These are phyloP conservation scores for Notiomystis cincta DNA, from an alignment of 2,113 vertebrate species.

Conservation along the genomic window DNA sequence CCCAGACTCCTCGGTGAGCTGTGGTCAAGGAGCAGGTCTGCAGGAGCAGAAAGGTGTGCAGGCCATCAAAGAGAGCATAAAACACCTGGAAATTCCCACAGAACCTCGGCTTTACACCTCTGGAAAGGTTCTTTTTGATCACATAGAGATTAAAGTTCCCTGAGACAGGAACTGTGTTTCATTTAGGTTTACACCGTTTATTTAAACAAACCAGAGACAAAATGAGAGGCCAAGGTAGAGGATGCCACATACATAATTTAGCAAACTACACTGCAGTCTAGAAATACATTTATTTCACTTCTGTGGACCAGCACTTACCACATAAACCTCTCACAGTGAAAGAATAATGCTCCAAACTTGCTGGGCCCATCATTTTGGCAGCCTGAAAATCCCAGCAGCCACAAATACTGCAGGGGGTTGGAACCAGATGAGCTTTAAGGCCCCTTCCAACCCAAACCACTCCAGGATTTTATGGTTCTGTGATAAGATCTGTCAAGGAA, in stretches of 20 bases:
- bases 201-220: neutral
- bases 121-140: neutral
- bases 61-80: accelerated
- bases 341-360: neutral
- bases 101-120: neutral
- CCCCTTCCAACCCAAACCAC: neutral
- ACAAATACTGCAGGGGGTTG: accelerated
- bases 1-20: neutral
- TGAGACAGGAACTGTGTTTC: neutral
- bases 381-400: neutral
- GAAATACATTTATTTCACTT: neutral
- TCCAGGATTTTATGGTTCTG: neutral
- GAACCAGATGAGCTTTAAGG: neutral
- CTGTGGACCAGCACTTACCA: neutral
- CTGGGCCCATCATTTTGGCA: neutral
- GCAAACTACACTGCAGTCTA: accelerated
- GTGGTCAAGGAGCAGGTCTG: no score
- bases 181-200: neutral
- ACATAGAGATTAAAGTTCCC: neutral
- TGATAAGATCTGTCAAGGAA: neutral
- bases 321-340: neutral
- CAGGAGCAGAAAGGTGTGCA: accelerated
- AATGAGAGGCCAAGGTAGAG: neutral
- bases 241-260: neutral
- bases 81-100: neutral